These are phyloP conservation scores for Aptenodytes patagonicus DNA, from an alignment of 2,113 vertebrate genomes.

Conservation along the genomic window DNA sequence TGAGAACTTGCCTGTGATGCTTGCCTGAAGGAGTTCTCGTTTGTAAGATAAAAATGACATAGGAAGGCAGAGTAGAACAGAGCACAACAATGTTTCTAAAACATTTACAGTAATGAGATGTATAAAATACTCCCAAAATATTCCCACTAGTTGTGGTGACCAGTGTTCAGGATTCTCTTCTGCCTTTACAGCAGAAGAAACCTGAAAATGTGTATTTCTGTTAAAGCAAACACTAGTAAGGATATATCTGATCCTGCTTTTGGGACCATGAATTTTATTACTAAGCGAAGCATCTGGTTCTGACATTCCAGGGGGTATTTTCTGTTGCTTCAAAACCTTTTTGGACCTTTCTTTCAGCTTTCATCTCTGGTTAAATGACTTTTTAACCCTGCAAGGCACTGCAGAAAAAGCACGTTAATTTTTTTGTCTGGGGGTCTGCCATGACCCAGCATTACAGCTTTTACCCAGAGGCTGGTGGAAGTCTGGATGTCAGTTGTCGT, in stretches of 20 bases:
- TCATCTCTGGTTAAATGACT: constrained; percentile 9
- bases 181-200: background rate
- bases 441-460: background rate
- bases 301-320: background rate
- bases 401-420: background rate
- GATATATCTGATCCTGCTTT: background rate
- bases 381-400: background rate
- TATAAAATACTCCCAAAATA: background rate
- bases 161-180: background rate
- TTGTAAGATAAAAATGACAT: background rate
- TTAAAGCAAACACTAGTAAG: background rate
- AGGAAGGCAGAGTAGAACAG: background rate
- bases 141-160: background rate
- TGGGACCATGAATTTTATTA: background rate
- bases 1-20: background rate
- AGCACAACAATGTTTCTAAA: background rate
- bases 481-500: constrained; percentile 40
- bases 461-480: background rate
- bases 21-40: background rate
- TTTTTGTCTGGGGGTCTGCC: background rate
- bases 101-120: background rate
- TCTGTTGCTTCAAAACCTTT: constrained; percentile 8
- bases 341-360: background rate
- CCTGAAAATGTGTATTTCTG: background rate
- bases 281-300: background rate